Conservation (phyloP, 2,888 invertebrate genomes). For the Lasioglossum zephyrum region DNA sequence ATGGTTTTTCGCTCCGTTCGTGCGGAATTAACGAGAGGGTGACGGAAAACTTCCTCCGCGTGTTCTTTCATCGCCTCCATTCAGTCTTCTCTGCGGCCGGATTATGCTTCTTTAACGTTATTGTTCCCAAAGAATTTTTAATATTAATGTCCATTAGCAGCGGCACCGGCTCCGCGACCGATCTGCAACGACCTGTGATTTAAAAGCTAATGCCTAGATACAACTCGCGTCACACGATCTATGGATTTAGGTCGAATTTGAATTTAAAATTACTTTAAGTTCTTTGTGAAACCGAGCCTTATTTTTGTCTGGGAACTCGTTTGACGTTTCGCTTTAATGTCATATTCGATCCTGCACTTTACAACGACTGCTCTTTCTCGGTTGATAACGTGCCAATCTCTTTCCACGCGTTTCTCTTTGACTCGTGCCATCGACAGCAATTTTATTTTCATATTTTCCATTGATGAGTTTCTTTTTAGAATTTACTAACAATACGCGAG, state of each 20-base stretch:
- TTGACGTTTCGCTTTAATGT: conserved; percentile 29
- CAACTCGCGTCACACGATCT: conserved; percentile 27
- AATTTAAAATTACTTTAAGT: conserved; percentile 49
- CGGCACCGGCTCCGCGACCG: not conserved
- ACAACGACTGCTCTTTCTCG: conserved; percentile 18
- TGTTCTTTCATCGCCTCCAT: conserved; percentile 41
- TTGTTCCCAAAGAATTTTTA: conserved; percentile 52
- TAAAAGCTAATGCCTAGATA: conserved; percentile 31
- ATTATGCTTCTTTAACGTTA: conserved; percentile 44
- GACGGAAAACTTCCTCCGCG: conserved; percentile 54
- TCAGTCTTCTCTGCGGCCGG: conserved; percentile 15
- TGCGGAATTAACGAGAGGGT: conserved; percentile 53
- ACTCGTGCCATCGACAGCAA: not conserved
- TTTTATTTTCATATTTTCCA: not conserved
- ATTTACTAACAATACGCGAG: not conserved
- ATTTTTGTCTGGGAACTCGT: conserved; percentile 38
- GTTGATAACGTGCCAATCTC: not conserved
- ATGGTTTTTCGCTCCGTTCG: conserved; percentile 53
- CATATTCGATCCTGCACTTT: conserved; percentile 23
- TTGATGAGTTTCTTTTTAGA: not conserved
- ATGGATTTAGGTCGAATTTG: conserved; percentile 53
- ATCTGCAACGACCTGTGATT: conserved; percentile 38
- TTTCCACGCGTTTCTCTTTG: not conserved
- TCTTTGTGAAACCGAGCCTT: conserved; percentile 39
- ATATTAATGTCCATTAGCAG: conserved; percentile 55